These are phyloP conservation scores for Bungarus multicinctus DNA, from an alignment of 2,113 vertebrate species.

Conservation along the genomic window DNA sequence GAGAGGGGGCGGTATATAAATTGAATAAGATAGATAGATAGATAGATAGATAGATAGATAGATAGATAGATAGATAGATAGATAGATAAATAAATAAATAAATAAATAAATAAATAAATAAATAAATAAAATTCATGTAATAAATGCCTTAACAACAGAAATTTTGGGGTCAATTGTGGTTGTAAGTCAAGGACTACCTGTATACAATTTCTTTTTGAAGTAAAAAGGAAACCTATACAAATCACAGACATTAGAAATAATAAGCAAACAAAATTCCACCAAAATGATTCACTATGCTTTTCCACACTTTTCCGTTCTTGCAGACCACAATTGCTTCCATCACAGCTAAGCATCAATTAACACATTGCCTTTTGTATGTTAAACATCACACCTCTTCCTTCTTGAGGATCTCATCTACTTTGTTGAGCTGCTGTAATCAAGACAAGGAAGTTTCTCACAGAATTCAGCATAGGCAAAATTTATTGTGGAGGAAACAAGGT, in stretches of 20 bases:
- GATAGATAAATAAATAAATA: too few species aligned
- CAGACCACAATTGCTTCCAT: not conserved
- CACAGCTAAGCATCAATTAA: not conserved
- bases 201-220: not conserved
- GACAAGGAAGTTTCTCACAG: not conserved
- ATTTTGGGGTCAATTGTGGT: too few species aligned
- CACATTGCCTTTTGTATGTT: not conserved
- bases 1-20: too few species aligned
- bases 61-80: too few species aligned
- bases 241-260: not conserved
- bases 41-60: too few species aligned
- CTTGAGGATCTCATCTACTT: not conserved
- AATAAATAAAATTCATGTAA: too few species aligned
- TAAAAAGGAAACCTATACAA: not conserved
- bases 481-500: not conserved
- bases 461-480: not conserved
- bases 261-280: not conserved
- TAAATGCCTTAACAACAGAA: too few species aligned
- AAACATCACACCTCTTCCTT: not conserved
- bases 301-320: not conserved
- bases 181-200: too few species aligned
- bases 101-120: too few species aligned
- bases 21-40: too few species aligned
- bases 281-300: not conserved
- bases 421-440: not conserved